Percentiles rank a stretch among this genome's conserved stretches.
phyloP scores from a whole-genome alignment of 1,140 invertebrate genomes.

The Plodia interpunctella region DNA sequence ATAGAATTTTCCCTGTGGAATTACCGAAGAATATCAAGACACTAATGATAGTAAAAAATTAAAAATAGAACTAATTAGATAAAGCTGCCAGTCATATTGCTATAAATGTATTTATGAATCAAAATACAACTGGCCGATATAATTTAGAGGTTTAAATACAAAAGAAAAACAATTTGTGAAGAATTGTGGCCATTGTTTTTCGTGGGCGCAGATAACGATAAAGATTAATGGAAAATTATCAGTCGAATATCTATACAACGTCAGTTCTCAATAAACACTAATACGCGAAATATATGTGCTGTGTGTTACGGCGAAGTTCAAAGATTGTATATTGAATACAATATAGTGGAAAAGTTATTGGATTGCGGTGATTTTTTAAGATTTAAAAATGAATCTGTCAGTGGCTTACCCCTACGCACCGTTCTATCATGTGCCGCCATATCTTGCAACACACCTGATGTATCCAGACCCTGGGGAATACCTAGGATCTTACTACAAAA shows the following conservation, averaged over 20 bases:
- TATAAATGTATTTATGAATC: not conserved
- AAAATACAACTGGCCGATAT: not conserved
- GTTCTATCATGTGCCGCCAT: conserved; percentile 46
- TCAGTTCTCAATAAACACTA: conserved; percentile 5
- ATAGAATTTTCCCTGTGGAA: conserved; percentile 21
- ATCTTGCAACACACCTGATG: conserved; percentile 35
- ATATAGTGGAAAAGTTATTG: conserved; percentile 2
- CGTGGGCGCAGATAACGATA: conserved; percentile 8
- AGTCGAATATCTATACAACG: conserved; percentile 7
- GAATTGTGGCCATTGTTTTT: conserved; percentile 6
- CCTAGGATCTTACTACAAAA: conserved; percentile 48
- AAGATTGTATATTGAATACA: not conserved
- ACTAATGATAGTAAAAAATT: not conserved
- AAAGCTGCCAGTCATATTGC: not conserved
- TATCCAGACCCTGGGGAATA: conserved; percentile 46
- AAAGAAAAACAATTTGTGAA: not conserved
- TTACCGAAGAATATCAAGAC: conserved; percentile 1
- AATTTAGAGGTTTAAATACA: not conserved
- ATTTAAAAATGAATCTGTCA: conserved; percentile 50
- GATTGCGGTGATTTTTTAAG: conserved; percentile 32
- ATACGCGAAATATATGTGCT: conserved; percentile 6
- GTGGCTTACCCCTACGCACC: conserved; percentile 36
- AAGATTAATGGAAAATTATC: conserved; percentile 12
- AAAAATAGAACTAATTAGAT: not conserved
- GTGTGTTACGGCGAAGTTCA: not conserved